These are phyloP conservation scores for Penaeus vannamei DNA, from an alignment of 1,140 invertebrate genomes.

Conservation along the genomic window DNA sequence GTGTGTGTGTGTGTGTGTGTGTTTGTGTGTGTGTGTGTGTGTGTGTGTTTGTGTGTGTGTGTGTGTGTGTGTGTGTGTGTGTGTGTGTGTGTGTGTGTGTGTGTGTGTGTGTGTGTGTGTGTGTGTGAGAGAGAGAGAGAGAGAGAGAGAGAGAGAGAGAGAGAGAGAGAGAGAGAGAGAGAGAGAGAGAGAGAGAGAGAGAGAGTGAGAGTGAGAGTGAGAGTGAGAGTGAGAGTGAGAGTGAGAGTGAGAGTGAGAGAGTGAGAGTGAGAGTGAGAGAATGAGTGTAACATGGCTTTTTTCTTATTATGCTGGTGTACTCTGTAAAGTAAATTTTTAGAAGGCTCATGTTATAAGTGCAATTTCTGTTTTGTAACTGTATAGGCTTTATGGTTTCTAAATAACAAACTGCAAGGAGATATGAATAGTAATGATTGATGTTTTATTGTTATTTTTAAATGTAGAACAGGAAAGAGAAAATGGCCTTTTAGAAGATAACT, in stretches of 20 bases:
- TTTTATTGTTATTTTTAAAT: no score
- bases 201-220: background rate
- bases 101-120: background rate
- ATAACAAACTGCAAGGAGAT: no score
- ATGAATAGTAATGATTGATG: no score
- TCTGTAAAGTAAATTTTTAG: background rate
- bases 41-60: no score
- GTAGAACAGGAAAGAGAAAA: no score
- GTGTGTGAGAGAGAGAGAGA: background rate
- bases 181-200: slow-evolving; percentile 11
- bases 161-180: slow-evolving; percentile 11
- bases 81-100: background rate
- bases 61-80: background rate
- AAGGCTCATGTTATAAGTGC: background rate
- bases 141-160: slow-evolving; percentile 11
- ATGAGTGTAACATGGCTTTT: background rate
- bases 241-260: background rate
- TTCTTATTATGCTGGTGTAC: no score
- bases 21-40: no score
- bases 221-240: background rate
- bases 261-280: background rate
- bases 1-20: no score
- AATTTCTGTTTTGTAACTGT: no score
- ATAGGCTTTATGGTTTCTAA: no score
- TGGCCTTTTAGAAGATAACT: no score